A percentile compares a stretch with the other conserved stretches of the same genome.
Conservation (phyloP, 1,140 invertebrate genomes). For the Spodoptera litura region DNA sequence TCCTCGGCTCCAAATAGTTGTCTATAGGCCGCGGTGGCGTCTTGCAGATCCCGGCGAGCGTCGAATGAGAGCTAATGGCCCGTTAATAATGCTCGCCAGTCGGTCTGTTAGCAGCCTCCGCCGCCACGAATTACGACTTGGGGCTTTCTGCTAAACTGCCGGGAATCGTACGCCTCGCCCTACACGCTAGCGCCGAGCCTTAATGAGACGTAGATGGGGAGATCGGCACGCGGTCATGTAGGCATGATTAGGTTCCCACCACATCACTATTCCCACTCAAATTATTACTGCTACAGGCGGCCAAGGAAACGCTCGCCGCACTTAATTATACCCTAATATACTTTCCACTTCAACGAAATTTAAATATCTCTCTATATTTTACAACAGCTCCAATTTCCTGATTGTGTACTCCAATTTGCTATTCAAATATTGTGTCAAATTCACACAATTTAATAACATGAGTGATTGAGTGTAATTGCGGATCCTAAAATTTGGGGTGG, state of each 20-base stretch:
- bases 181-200: conserved; percentile 46
- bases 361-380: conserved; percentile 14
- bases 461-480: conserved; percentile 27
- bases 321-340: conserved; percentile 26
- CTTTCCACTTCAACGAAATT: not conserved
- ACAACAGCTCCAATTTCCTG: not conserved
- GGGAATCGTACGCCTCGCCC: conserved; percentile 57
- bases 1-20: conserved; percentile 44
- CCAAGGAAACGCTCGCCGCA: conserved; percentile 22
- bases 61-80: conserved; percentile 70
- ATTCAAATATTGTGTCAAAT: conserved; percentile 24
- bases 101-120: conserved; percentile 62
- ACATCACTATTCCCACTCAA: conserved; percentile 34
- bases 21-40: conserved; percentile 51
- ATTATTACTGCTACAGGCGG: conserved; percentile 43
- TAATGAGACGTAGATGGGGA: conserved; percentile 52
- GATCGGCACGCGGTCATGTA: conserved; percentile 49
- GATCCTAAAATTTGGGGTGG: not conserved
- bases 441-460: conserved; percentile 20
- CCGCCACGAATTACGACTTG: conserved; percentile 62
- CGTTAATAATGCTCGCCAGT: conserved; percentile 73
- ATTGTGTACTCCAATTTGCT: conserved; percentile 20
- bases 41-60: conserved; percentile 55
- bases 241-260: conserved; percentile 49
- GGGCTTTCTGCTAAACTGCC: conserved; percentile 62